These are phyloP conservation scores for Palythoa heliodiscus DNA, from an alignment of 92 coral and sea anemone species.

Conservation along the genomic window DNA sequence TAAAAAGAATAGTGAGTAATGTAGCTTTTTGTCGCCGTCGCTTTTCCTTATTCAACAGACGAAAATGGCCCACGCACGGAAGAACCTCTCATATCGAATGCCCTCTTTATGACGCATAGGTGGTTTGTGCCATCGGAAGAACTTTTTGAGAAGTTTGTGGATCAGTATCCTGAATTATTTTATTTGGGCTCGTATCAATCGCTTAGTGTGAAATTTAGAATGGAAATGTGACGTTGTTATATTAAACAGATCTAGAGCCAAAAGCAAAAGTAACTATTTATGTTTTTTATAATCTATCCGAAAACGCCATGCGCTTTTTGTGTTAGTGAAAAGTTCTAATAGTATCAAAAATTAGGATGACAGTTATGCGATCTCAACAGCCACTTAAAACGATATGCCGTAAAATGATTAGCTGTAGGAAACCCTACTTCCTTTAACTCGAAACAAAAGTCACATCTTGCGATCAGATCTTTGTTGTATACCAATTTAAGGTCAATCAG, in stretches of 20 bases:
- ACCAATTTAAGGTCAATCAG: too few species aligned
- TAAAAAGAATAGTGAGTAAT: not conserved
- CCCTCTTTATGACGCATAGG: constrained; percentile 84
- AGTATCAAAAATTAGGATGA: not conserved
- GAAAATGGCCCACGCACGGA: constrained; percentile 67
- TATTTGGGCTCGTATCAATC: not conserved
- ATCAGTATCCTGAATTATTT: constrained; percentile 74
- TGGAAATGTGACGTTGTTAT: too few species aligned
- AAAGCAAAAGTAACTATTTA: not conserved
- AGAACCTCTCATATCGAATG: constrained; percentile 80
- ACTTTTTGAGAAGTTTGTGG: constrained; percentile 73
- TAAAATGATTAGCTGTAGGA: not conserved
- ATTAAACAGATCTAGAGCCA: not conserved
- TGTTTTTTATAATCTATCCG: not conserved
- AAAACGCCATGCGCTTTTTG: not conserved
- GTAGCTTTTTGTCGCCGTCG: not conserved
- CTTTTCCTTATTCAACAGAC: constrained; percentile 48
- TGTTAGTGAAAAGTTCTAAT: not conserved
- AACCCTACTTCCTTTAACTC: not conserved
- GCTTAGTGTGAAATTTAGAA: not conserved
- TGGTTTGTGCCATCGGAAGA: constrained; percentile 93
- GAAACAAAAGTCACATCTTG: not conserved
- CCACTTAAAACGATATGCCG: not conserved
- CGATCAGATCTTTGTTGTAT: too few species aligned
- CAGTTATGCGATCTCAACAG: not conserved